Percentiles rank a stretch among this genome's conserved stretches.
Evolutionary conservation across 2,888 invertebrate species (phyloP).

Genomic region (Pinctada fucata): DNA sequence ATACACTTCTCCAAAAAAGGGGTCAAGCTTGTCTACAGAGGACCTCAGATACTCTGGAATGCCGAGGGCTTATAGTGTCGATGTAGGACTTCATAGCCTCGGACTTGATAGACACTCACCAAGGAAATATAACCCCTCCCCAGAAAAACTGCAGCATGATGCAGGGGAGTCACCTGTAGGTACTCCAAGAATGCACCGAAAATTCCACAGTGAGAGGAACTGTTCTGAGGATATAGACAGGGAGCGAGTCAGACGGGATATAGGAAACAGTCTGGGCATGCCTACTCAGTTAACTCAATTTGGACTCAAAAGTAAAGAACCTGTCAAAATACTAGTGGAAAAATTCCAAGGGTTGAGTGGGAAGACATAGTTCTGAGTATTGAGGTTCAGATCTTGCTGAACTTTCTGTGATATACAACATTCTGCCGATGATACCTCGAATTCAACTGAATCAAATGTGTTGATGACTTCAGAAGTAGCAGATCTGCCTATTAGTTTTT

Average conservation of each 20-base stretch:
- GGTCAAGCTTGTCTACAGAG: conserved; percentile 45
- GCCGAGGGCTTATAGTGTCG: conserved; percentile 38
- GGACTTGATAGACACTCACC: conserved; percentile 43
- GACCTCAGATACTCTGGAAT: conserved; percentile 36
- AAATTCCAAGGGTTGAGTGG: conserved; percentile 12
- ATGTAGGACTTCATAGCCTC: conserved; percentile 39
- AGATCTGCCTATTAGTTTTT: too few relatives aligned
- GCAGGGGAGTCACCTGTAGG: conserved; percentile 56
- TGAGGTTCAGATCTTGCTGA: too few relatives aligned
- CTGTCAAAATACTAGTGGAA: conserved; percentile 22
- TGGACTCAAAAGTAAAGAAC: conserved; percentile 11
- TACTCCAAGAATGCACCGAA: conserved; percentile 45
- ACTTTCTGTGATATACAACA: too few relatives aligned
- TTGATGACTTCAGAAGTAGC: too few relatives aligned
- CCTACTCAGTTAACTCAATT: neutral
- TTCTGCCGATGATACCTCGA: too few relatives aligned
- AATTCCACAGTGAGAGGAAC: conserved; percentile 16
- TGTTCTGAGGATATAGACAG: conserved; percentile 22
- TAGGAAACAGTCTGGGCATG: conserved; percentile 6
- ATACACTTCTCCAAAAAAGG: conserved; percentile 31
- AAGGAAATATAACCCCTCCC: conserved; percentile 46
- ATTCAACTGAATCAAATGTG: too few relatives aligned
- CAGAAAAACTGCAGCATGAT: conserved; percentile 52
- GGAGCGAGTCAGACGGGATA: conserved; percentile 9
- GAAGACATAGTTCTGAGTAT: too few relatives aligned